phyloP scores from a whole-genome alignment of 1,140 invertebrate genomes.

The Euglossa dilemma region DNA sequence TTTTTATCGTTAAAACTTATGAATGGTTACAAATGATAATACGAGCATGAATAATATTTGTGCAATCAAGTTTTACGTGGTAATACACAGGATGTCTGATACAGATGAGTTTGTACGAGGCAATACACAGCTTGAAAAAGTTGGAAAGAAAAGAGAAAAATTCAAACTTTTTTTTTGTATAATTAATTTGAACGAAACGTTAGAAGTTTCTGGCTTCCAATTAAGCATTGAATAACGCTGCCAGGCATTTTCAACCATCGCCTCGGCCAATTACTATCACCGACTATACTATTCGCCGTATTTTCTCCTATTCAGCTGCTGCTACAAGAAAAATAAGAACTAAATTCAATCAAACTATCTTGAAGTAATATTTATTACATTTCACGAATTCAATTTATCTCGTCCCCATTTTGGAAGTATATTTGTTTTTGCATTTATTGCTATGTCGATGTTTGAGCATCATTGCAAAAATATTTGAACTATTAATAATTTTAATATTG shows the following conservation, averaged over 20 bases:
- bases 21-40: too few species aligned
- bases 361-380: not conserved
- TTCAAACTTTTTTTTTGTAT: not conserved
- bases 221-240: conserved; percentile 30
- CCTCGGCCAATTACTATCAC: conserved; percentile 27
- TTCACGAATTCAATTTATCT: not conserved
- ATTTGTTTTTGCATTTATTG: not conserved
- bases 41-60: too few species aligned
- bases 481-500: too few species aligned
- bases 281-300: conserved; percentile 25
- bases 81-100: too few species aligned
- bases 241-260: conserved; percentile 19
- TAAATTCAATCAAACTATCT: conserved; percentile 32
- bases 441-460: too few species aligned
- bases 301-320: not conserved
- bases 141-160: too few species aligned
- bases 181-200: not conserved
- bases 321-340: not conserved
- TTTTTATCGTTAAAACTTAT: too few species aligned
- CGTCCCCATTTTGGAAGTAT: not conserved
- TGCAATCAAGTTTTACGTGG: too few species aligned
- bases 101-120: too few species aligned
- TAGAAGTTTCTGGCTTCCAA: conserved; percentile 8
- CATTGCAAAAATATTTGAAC: too few species aligned
- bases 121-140: too few species aligned